Base-by-base conservation (phyloP, 2,113 vertebrate genomes). In the Diadophis punctatus region DNA sequence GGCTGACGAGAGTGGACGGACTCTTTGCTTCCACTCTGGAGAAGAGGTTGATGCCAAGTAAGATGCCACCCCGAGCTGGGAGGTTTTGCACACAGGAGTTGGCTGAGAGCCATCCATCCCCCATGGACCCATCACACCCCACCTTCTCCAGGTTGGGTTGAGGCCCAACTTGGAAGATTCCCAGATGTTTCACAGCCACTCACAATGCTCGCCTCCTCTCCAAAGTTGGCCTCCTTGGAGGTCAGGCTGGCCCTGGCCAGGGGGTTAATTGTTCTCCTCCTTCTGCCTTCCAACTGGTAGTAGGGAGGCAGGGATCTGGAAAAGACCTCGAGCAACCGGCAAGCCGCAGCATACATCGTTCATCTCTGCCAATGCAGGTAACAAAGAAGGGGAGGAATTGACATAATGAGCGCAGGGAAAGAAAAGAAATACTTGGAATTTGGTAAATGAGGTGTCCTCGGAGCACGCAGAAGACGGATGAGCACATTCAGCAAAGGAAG, bases 361-460 rank as follows among this genome's bases (percentile, higher is more conserved):
- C 89, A 88, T 68, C 22, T 93, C 91, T 92, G 46, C 49, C 86
- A 51, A 74, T 4, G 1, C 60, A 89, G 63, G 18, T 30, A 91
- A 56, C n/a, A 91, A 94, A 93, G 43, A 49, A 3, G 1, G 87
- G 90, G 23, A 56, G 27, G 23, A 55, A 23, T 92, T 87, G 20
- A 48, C 90, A 94, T 56, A 88, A 55, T 22, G 10, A 5, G 9
- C 20, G 74, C 8, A 1, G 27, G 56, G 63, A 39, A 80, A 39
- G 39, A 39, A 93, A 20, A 60, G 0, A 95, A 85, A 46, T 86
- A 3, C 53, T 52, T 1, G 5, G 94, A 93, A 39, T 90, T 87
- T 93, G 95, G 93, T 94, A 90, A 94, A 53, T 14, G 90, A 68
- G 43, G 86, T 27, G 51, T 89, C 18, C 88, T 1, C 88, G n/a